Base-by-base conservation (phyloP, 2,888 invertebrate species). In the Pterostichus niger region DNA sequence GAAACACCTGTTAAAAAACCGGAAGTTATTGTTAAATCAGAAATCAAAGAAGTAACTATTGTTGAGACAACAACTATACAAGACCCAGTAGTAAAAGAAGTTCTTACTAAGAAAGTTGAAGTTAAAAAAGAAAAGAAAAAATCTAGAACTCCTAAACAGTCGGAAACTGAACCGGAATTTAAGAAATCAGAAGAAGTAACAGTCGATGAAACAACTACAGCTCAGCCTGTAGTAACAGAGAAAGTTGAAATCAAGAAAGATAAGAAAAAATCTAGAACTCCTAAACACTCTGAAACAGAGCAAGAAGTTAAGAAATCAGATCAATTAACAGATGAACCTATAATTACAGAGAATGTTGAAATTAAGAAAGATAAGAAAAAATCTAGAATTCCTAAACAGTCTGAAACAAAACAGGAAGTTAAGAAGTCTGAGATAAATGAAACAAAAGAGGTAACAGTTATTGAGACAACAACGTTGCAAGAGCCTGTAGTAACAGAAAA, bases 1-100 rank as follows among this genome's bases (percentile, higher is more conserved):
- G 52, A 76, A 80, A 87, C 90, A 80, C 79, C 86, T n/a, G 17
- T 86, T 3, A 90, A 88, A 85, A 88, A 89, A 84, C 87, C 87
- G 49, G 87, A 33, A 88, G 90, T 35, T 40, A 40, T 7, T 40
- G 40, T 40, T 7, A 40, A 6, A 40, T 7, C 40, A 40, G 40
- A 3, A 40, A 40, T 6, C 0, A 40, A 40, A 40, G 40, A 40
- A 40, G 40, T 40, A 40, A 40, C 40, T 7, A 40, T 5, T 40
- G 40, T 40, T 40, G 5, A 40, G 40, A 40, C 40, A 9, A 40
- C 40, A 56, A 17, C 56, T 76, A 33, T 56, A 77, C 15, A 56
- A 11, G 35, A 77, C 15, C 6, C 33, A 13, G 35, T 64, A 17
- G 49, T 78, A 52, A 71, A 82, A 35, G 83, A 73, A 81, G 82